These are phyloP conservation scores for Amazona ochrocephala DNA, from an alignment of 2,797 vertebrate genomes.

Conservation along the genomic window DNA sequence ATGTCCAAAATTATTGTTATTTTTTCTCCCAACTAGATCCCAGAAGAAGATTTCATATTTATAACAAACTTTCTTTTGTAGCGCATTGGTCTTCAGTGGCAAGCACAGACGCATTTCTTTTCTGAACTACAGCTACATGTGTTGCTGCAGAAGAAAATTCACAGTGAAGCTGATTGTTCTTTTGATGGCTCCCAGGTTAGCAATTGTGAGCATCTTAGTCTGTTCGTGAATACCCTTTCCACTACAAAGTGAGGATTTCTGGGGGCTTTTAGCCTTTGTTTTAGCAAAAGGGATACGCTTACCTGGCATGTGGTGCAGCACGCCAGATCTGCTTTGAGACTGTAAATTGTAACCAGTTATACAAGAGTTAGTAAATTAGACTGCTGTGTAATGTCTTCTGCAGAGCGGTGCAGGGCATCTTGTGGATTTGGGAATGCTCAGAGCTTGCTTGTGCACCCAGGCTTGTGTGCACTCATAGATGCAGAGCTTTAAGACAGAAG, in stretches of 20 bases:
- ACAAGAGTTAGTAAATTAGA: background rate
- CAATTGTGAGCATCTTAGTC: background rate
- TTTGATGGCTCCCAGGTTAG: background rate
- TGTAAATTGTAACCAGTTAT: fast-evolving
- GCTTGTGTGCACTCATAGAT: fast-evolving
- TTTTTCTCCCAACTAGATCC: background rate
- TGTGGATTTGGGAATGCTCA: background rate
- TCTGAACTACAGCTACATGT: background rate
- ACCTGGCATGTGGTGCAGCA: background rate
- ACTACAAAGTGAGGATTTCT: background rate
- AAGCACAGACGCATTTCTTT: background rate
- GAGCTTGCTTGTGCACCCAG: background rate
- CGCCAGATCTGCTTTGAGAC: background rate
- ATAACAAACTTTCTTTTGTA: background rate
- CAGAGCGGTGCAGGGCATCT: background rate
- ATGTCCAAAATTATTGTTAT: background rate
- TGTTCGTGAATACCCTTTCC: background rate
- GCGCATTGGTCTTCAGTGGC: background rate
- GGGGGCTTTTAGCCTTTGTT: background rate
- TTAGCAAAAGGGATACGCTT: background rate
- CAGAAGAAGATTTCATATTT: background rate
- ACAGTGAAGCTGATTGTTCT: fast-evolving
- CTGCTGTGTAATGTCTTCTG: background rate
- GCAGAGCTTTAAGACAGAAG: background rate
- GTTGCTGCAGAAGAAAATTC: background rate